phyloP scores from a whole-genome alignment of 2,888 invertebrate species.

The Ectobius pallidus region DNA sequence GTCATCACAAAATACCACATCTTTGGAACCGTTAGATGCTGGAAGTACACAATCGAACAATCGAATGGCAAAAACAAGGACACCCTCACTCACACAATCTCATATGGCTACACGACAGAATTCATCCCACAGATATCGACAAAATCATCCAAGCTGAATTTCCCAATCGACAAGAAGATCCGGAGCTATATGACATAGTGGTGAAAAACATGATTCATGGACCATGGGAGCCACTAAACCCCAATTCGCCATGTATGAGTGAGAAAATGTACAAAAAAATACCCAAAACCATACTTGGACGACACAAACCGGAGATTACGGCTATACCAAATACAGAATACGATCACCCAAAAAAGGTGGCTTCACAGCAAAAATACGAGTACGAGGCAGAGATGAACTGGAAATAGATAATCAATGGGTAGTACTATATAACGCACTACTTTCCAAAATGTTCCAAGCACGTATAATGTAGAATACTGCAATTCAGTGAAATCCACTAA shows the following conservation, averaged over 20 bases:
- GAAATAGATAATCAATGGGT: not conserved
- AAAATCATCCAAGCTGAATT: conserved; percentile 2
- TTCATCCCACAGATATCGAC: not conserved
- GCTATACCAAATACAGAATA: not conserved
- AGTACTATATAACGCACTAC: not conserved
- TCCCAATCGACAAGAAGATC: conserved; percentile 1
- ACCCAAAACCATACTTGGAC: not conserved
- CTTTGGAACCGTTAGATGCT: too few relatives aligned
- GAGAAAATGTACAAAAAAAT: not conserved
- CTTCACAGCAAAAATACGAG: not conserved
- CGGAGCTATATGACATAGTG: too few relatives aligned
- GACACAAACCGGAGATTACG: not conserved
- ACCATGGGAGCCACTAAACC: conserved; percentile 30
- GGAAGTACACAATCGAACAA: too few relatives aligned
- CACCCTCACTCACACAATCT: too few relatives aligned
- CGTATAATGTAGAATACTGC: not conserved
- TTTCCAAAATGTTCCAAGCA: conserved; percentile 22
- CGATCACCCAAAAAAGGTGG: not conserved
- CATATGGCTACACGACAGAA: too few relatives aligned
- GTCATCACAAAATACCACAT: too few relatives aligned
- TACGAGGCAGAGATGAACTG: not conserved
- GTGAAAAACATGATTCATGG: conserved; percentile 35
- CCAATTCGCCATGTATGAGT: not conserved
- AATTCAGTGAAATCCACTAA: too few relatives aligned
- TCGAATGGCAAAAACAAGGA: too few relatives aligned